These are phyloP conservation scores for Labroides dimidiatus DNA, from an alignment of 2,797 vertebrate genomes.

Conservation along the genomic window DNA sequence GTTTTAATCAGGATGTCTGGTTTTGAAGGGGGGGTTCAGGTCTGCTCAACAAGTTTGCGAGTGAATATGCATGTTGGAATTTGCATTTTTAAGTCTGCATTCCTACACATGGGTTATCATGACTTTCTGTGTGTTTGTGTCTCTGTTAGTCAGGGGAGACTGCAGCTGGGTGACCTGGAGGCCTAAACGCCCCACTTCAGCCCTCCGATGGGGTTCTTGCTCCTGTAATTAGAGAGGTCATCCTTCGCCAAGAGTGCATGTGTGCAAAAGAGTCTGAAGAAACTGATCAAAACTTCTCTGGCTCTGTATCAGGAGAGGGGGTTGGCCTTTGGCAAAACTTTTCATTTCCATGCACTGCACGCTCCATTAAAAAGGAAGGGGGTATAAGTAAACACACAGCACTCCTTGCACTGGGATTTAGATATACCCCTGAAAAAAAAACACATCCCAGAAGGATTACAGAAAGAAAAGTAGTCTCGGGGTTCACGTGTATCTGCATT, in stretches of 20 bases:
- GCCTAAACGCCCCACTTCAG: constrained; percentile 58
- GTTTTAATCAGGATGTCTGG: constrained; percentile 46
- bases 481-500: constrained; percentile 49
- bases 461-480: constrained; percentile 46
- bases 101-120: constrained; percentile 1
- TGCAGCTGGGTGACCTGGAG: constrained; percentile 47
- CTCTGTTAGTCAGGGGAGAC: constrained; percentile 36
- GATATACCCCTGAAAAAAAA: constrained; percentile 56
- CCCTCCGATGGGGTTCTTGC: constrained; percentile 31
- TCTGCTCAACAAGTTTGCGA: constrained; percentile 54
- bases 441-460: constrained; percentile 67
- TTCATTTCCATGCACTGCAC: constrained; percentile 81
- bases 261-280: constrained; percentile 46
- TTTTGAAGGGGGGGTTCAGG: constrained; percentile 3
- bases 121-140: constrained; percentile 18
- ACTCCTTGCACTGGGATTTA: constrained; percentile 74
- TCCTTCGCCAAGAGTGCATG: constrained; percentile 36
- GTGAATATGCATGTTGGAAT: constrained; percentile 9
- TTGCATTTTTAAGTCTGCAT: constrained; percentile 14
- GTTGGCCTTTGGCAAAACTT: constrained; percentile 80
- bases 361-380: constrained; percentile 79
- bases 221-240: constrained; percentile 70
- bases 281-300: constrained; percentile 63
- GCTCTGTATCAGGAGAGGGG: constrained; percentile 58
- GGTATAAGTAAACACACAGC: constrained; percentile 82